Evolutionary conservation across 2,113 vertebrate species (phyloP), one percentile per base, ranked within the genome.

Genomic region (Prionailurus bengalensis): DNA sequence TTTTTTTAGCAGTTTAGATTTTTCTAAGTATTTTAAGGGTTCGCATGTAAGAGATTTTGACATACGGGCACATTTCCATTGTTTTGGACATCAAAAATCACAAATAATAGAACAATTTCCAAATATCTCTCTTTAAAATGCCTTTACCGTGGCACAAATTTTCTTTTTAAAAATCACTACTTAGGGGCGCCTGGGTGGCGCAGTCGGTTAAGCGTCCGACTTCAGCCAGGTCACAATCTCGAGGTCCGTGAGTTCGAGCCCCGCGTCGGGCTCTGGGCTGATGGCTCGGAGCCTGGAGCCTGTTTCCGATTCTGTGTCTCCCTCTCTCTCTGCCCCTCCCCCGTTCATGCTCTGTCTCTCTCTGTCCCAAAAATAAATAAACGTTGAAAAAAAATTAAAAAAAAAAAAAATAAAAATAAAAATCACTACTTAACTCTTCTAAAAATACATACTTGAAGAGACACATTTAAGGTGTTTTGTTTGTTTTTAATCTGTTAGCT

Each of bases 61-160:
- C 27, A 16, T 19, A 27, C 4, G 8, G 14, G 9, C 45, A 84
- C 13, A 16, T 68, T 81, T 45, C 16, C 3, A 78, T 63, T 92
- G 86, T 58, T 53, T 39, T 0, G 13, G 55, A 19, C 29, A 66
- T n/a, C 36, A 89, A 94, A 91, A 96, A 71, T 80, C 27, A 76
- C 12, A 21, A 42, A 66, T 31, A 45, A 4, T 85, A 85, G 45
- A 91, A 86, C 80, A 71, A 8, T 66, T 15, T 85, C 55, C 29
- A 95, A 93, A 33, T 73, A 71, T 63, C 42, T 86, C 23, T 58
- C 48, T 87, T 92, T 16, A 89, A 90, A 89, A n/a, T 84, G 45
- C 16, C 76, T 86, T 83, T 14, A n/a, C 3, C 13, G 25, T 55
- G 36, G 58, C 33, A 71, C 51, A 92, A 68, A 31, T 73, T 93